Conservation (phyloP, 1,140 invertebrate species). For the Dufourea novaeangliae region DNA sequence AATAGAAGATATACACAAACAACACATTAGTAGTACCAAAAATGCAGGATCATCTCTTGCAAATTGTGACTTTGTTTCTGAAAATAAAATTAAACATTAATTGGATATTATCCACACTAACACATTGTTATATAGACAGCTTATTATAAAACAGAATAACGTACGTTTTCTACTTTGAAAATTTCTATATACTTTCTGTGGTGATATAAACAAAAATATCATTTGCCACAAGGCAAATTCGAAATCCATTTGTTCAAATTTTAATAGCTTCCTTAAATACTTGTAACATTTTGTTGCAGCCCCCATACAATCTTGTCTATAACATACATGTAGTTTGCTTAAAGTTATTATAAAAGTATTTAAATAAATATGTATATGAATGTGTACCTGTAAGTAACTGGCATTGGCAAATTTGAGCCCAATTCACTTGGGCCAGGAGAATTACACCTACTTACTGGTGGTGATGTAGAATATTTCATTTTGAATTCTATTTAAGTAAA, state of each 20-base stretch:
- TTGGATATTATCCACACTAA: neutral
- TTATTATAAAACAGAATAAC: constrained; percentile 71
- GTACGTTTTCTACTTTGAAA: constrained; percentile 99
- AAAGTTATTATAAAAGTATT: neutral
- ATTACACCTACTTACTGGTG: constrained; percentile 78
- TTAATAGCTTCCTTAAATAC: constrained; percentile 94
- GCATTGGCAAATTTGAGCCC: constrained; percentile 78
- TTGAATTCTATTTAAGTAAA: constrained; percentile 55
- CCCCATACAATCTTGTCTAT: constrained; percentile 87
- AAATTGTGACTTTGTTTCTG: constrained; percentile 99
- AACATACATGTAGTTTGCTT: constrained; percentile 45
- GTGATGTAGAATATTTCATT: constrained; percentile 87
- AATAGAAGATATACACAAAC: constrained; percentile 94
- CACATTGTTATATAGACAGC: constrained; percentile 3
- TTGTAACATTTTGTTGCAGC: constrained; percentile 96
- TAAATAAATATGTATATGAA: constrained; percentile 10
- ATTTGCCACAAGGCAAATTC: constrained; percentile 99
- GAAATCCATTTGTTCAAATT: constrained; percentile 99
- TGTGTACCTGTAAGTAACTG: constrained; percentile 81
- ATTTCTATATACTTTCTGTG: constrained; percentile 99
- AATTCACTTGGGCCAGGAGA: constrained; percentile 76
- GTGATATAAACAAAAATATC: constrained; percentile 96
- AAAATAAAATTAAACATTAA: constrained; percentile 79
- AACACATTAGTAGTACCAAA: constrained; percentile 94
- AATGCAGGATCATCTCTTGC: constrained; percentile 99